Conservation (phyloP, 2,888 invertebrate species). For the Lasioglossum zephyrum region DNA sequence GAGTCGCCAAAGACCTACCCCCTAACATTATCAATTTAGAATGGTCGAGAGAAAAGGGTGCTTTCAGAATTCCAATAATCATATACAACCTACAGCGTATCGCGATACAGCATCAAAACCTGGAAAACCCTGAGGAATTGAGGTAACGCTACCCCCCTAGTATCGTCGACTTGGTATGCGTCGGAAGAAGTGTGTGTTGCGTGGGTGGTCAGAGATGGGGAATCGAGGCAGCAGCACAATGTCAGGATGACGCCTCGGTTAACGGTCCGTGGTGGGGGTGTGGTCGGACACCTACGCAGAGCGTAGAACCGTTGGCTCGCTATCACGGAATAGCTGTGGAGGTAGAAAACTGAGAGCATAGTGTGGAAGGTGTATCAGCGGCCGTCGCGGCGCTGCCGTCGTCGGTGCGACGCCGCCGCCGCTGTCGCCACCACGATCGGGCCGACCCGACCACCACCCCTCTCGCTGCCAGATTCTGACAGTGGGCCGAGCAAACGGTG, state of each 20-base stretch:
- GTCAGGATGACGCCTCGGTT: constrained; percentile 46
- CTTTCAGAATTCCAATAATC: too few species aligned
- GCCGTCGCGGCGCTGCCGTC: constrained; percentile 48
- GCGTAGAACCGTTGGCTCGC: constrained; percentile 35
- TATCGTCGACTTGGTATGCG: neutral
- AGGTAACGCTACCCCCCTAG: neutral
- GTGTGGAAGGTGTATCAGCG: constrained; percentile 43
- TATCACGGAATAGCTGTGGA: constrained; percentile 41
- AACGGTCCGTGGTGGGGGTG: constrained; percentile 44
- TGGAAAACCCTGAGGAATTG: neutral
- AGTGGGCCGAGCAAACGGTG: constrained; percentile 72
- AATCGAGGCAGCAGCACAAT: constrained; percentile 24
- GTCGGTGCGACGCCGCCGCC: too few species aligned
- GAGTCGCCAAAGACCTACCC: neutral
- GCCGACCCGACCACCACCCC: constrained; percentile 35
- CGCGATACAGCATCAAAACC: neutral
- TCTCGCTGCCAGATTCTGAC: constrained; percentile 69
- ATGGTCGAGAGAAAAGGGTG: too few species aligned
- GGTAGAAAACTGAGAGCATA: constrained; percentile 23
- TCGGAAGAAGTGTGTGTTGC: neutral
- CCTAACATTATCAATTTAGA: too few species aligned
- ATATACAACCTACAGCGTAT: neutral
- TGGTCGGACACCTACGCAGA: constrained; percentile 59
- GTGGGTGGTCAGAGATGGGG: neutral
- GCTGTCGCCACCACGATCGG: constrained; percentile 43